Evolutionary conservation across 2,888 invertebrate species (phyloP).

Genomic region (Dolichopus griseipennis): DNA sequence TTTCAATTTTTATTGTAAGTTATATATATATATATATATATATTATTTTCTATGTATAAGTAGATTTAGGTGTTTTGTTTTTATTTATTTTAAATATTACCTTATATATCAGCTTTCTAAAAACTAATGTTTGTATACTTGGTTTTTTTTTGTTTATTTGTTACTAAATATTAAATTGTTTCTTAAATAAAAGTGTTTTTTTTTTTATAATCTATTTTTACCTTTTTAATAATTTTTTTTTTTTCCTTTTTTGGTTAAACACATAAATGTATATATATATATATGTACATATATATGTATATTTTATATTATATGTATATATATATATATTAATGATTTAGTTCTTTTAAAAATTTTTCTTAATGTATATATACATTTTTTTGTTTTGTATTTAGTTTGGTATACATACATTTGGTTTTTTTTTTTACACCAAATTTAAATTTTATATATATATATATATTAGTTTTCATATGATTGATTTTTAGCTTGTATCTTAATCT

Average conservation of each 20-base stretch:
- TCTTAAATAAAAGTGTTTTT: not conserved
- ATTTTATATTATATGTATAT: slow-evolving; percentile 17
- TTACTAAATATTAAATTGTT: no score
- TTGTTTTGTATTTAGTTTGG: no score
- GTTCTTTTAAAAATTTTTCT: no score
- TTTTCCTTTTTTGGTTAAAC: slow-evolving; percentile 15
- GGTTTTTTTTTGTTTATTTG: slow-evolving; percentile 14
- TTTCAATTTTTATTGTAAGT: not conserved
- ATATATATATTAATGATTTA: slow-evolving; percentile 16
- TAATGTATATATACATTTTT: not conserved
- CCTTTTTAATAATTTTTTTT: slow-evolving; percentile 7
- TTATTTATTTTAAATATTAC: not conserved
- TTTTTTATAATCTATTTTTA: not conserved
- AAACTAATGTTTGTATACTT: slow-evolving; percentile 11
- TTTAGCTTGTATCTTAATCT: no score
- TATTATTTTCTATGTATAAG: not conserved
- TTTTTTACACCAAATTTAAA: no score
- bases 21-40: not conserved
- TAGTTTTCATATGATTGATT: no score
- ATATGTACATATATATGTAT: slow-evolving; percentile 18
- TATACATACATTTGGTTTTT: no score
- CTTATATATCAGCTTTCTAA: not conserved
- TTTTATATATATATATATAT: no score
- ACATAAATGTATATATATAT: slow-evolving; percentile 15
- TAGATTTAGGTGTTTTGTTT: not conserved